Base-by-base conservation (phyloP, 2,113 vertebrate species). In the Amblyornis subalaris region DNA sequence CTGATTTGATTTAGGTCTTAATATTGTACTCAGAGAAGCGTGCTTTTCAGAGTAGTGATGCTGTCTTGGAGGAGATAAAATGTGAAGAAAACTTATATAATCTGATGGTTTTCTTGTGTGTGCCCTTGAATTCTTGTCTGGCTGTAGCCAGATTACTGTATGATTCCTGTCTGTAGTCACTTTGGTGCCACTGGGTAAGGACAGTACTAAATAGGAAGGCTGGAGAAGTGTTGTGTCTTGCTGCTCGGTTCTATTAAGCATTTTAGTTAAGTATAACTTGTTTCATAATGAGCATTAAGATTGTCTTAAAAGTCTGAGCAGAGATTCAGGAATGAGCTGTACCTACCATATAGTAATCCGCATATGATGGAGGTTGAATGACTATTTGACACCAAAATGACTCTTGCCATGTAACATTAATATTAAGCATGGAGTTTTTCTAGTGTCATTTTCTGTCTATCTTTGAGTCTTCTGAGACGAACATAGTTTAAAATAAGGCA, bases 321-420 rank as follows among this genome's bases (percentile, higher is more conserved):
- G 82, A 93, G 87, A 91, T 95, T 94, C 69, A 91, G 76, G 94
- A 95, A 66, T 95, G 94, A 96, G 94, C 84, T 95, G 81, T 97
- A 94, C 86, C 94, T 98, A 96, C 94, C 97, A 77, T 96, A 94
- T 91, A 97, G 95, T 96, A 96, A 97, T 97, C 92, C 97, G 95
- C 94, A 97, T 97, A 96, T 97, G 97, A 96, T 78, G 95, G 87
- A 96, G 93, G 36, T 89, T 82, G 89, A 96, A 83, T 95, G 67
- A 89, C 75, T 57, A 40, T 81, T 80, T 89, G 93, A 93, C 89
- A 79, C 85, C 35, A 29, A 75, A 89, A 88, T 96, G 87, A 96
- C 29, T 77, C 20, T 96, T 97, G 73, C 89, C 86, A 9, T 96
- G 66, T 94, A 86, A 94, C 17, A 19, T 91, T 96, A 94, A 97